Base-by-base conservation (phyloP, 1,140 invertebrate genomes). In the Brachystomella parvula region DNA sequence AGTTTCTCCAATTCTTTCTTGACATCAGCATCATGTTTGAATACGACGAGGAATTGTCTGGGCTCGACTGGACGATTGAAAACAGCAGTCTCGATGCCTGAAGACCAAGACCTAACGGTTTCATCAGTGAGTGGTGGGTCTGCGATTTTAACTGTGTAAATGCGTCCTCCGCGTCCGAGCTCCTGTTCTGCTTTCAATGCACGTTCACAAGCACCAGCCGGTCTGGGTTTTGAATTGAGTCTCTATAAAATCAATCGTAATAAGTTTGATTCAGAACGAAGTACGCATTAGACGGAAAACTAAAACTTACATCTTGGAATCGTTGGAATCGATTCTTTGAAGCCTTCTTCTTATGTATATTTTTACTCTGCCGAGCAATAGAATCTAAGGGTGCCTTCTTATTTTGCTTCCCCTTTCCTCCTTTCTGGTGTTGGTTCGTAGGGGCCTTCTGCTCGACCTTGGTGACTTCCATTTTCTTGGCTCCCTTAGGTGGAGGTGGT, bases 21-120 rank as follows among this genome's bases (percentile, higher is more conserved):
- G 12, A 65, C 59, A 30, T 71, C 35, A 24, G 63, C 53, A 49
- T 61, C 56, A 19, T 39, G 63, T 24, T 67, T 65, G 26, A 71
- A 56, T 24, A 68, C 62, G 9, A 71, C 31, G 3, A 65, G 31
- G 44, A 71, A 71, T n/a, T 62, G 59, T 1, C 69, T 15, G 2
- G 65, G 65, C 32, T 71, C 69, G n/a, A 71, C 47, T 32, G 66
- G 39, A 39, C 59, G 64, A 2, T 53, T 39, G 33, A 71, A 71
- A 21, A 71, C 44, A 33, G 49, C 65, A 31, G 19, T 65, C 32
- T 71, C 69, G 30, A 71, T 65, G 9, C 17, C n/a, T 3, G 15
- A 24, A n/a, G 6, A 35, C 65, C 62, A 65, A 2, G 39, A 53
- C 33, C 62, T 32, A 29, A 68, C 63, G 17, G 30, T 17, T 19